Evolutionary conservation across 2,113 vertebrate genomes (phyloP).

Genomic region (Pangasianodon hypophthalmus): DNA sequence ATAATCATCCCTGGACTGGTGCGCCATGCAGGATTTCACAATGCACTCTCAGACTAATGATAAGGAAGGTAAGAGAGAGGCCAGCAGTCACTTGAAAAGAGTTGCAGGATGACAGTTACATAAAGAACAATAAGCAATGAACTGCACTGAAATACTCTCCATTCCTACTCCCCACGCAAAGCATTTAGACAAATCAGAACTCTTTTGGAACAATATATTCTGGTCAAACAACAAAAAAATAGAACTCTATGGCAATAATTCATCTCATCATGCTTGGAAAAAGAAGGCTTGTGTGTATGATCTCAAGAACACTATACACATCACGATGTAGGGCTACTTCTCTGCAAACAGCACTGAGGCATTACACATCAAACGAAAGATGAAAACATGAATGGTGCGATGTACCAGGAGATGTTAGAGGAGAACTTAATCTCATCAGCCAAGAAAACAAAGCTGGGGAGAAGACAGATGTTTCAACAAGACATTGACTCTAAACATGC

Average conservation of each 20-base stretch:
- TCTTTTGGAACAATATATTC: no score
- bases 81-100: no score
- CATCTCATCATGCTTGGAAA: no score
- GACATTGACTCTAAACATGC: not conserved
- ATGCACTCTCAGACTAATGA: no score
- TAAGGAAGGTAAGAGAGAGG: not conserved
- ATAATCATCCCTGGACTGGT: not conserved
- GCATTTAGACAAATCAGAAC: no score
- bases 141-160: no score
- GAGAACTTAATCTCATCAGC: not conserved
- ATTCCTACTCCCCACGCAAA: no score
- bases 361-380: not conserved
- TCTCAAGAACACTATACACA: not conserved
- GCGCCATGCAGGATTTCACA: not conserved
- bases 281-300: not conserved
- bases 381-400: not conserved
- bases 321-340: not conserved
- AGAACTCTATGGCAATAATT: no score
- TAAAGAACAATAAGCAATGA: not conserved
- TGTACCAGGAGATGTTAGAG: not conserved
- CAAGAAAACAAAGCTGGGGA: not conserved
- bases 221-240: no score
- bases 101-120: not conserved
- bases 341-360: not conserved
- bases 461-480: not conserved